Percentiles rank a stretch among this genome's conserved stretches.
Evolutionary conservation across 2,888 invertebrate genomes (phyloP).

Genomic region (Polia nebulosa): DNA sequence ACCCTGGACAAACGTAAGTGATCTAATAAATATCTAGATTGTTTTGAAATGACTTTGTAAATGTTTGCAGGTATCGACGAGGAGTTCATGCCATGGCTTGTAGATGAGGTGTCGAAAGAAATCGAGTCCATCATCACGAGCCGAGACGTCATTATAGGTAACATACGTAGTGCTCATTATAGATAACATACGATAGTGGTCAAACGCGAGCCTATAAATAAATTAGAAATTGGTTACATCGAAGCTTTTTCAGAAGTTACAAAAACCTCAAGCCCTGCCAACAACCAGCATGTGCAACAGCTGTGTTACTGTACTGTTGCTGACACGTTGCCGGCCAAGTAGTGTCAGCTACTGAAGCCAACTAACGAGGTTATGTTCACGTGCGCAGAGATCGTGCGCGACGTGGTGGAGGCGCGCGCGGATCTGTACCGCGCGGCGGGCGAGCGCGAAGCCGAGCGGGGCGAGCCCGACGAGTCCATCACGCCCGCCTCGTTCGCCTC

Average conservation of each 20-base stretch:
- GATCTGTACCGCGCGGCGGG: slow-evolving; percentile 90
- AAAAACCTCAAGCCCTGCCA: no score
- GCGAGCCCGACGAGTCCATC: slow-evolving; percentile 69
- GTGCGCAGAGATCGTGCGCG: slow-evolving; percentile 93
- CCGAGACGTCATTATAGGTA: slow-evolving; percentile 94
- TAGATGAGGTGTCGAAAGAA: slow-evolving; percentile 95
- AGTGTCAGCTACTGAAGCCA: neutral
- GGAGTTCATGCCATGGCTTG: slow-evolving; percentile 96
- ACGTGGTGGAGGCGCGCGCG: slow-evolving; percentile 94
- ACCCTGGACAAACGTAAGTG: neutral
- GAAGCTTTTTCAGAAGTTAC: neutral
- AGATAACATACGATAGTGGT: neutral
- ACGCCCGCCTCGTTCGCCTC: slow-evolving; percentile 72
- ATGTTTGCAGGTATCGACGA: slow-evolving; percentile 92
- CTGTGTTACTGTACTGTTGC: neutral
- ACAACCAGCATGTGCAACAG: no score
- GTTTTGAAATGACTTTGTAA: neutral
- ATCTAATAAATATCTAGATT: no score
- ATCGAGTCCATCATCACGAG: slow-evolving; percentile 95
- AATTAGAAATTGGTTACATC: no score
- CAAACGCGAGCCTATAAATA: no score
- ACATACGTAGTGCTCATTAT: no score
- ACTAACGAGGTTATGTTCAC: neutral
- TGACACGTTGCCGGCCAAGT: neutral
- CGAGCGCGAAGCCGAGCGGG: slow-evolving; percentile 71